Evolutionary conservation across 2,113 vertebrate genomes (phyloP).

Genomic region (Mesocricetus auratus): DNA sequence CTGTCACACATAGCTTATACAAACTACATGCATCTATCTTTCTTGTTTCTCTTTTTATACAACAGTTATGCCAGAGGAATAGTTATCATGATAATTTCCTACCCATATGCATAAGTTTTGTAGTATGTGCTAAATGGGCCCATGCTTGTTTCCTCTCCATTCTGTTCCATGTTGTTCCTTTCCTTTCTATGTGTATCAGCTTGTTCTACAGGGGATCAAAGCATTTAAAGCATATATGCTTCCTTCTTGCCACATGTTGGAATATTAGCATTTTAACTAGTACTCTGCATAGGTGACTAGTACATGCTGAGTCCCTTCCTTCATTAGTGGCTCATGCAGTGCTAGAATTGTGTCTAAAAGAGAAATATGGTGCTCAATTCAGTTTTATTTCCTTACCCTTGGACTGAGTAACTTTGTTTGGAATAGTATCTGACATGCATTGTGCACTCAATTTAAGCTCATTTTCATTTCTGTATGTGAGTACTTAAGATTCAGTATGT

Average conservation of each 20-base stretch:
- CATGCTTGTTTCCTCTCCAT: not conserved
- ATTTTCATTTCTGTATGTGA: not conserved
- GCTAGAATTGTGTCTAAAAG: not conserved
- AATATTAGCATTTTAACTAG: not conserved
- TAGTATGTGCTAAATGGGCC: not conserved
- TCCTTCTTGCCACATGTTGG: not conserved
- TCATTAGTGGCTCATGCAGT: not conserved
- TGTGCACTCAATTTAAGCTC: not conserved
- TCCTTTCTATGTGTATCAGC: not conserved
- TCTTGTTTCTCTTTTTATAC: not conserved
- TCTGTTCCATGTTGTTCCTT: not conserved
- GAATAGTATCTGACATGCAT: not conserved
- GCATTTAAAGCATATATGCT: not conserved
- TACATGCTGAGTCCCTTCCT: not conserved
- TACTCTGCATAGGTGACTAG: not conserved
- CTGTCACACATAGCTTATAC: no score
- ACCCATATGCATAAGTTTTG: not conserved
- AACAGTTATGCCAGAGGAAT: not conserved
- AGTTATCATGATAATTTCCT: not conserved
- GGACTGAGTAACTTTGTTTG: constrained; percentile 24
- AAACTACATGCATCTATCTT: not conserved
- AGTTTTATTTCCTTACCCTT: constrained; percentile 14
- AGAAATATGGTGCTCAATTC: not conserved
- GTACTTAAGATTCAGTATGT: not conserved
- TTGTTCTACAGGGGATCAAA: not conserved